These are phyloP conservation scores for Phylloscopus trochiloides DNA, from an alignment of 2,113 vertebrate species.

Conservation along the genomic window DNA sequence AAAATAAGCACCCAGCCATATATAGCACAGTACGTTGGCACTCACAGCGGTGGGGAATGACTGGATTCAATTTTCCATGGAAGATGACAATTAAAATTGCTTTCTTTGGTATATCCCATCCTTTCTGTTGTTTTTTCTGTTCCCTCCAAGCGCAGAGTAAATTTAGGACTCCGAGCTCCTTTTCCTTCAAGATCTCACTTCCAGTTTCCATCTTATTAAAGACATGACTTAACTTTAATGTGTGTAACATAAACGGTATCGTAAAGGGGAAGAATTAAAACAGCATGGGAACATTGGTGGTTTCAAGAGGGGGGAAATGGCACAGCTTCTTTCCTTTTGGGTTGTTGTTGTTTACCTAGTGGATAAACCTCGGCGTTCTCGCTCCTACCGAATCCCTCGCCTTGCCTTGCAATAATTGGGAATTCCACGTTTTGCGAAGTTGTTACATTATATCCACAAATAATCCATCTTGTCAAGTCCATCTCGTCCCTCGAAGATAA, in stretches of 20 bases:
- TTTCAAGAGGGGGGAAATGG: constrained; percentile 44
- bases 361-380: constrained; percentile 1
- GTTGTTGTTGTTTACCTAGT: constrained; percentile 62
- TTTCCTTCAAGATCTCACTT: constrained; percentile 75
- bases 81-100: constrained; percentile 75
- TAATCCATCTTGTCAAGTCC: constrained; percentile 80
- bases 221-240: constrained; percentile 80
- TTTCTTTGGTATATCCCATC: constrained; percentile 74
- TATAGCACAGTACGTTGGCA: constrained; percentile 40
- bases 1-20: constrained; percentile 63
- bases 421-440: constrained; percentile 65
- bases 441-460: constrained; percentile 69
- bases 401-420: constrained; percentile 57
- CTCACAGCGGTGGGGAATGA: constrained; percentile 3
- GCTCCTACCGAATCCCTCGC: constrained; percentile 23
- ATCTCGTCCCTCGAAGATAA: constrained; percentile 70
- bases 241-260: constrained; percentile 77
- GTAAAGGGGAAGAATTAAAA: constrained; percentile 77
- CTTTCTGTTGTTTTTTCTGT: constrained; percentile 65
- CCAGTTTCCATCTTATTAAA: constrained; percentile 79
- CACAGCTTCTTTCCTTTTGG: constrained; percentile 53
- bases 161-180: constrained; percentile 61
- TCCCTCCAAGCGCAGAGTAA: neutral
- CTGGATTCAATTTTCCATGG: constrained; percentile 76
- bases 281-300: constrained; percentile 61